Evolutionary conservation across 2,113 vertebrate genomes (phyloP).

Genomic region (Gulo gulo): DNA sequence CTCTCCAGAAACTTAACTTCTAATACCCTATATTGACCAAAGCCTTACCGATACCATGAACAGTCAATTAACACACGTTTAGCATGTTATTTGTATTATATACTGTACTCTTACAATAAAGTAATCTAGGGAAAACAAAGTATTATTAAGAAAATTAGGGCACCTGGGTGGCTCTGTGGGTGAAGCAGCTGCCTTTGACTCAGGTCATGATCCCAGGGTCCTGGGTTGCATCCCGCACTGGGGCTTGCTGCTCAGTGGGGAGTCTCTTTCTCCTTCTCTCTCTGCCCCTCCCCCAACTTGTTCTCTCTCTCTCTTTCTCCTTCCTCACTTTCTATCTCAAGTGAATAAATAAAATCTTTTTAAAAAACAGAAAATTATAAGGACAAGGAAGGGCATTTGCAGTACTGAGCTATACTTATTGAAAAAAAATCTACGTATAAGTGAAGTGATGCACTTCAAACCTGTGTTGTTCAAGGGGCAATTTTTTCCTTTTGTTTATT

Average conservation of each 20-base stretch:
- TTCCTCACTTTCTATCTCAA: too few species aligned
- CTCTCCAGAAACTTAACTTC: neutral
- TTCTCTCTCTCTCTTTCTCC: too few species aligned
- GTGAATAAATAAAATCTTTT: too few species aligned
- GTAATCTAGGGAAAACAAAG: neutral
- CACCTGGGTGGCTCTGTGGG: too few species aligned
- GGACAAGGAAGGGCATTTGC: neutral
- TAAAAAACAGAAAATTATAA: neutral
- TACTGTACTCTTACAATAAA: neutral
- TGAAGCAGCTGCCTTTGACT: too few species aligned
- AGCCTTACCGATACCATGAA: neutral
- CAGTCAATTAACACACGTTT: neutral
- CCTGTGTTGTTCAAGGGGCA: neutral
- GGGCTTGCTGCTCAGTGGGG: too few species aligned
- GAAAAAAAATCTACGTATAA: neutral
- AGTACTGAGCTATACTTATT: neutral
- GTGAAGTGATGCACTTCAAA: neutral
- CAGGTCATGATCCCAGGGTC: too few species aligned
- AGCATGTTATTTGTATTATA: neutral
- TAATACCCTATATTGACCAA: neutral
- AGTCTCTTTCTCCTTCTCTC: too few species aligned
- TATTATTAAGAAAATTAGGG: neutral
- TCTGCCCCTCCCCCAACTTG: too few species aligned
- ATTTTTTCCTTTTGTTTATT: neutral
- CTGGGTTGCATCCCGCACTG: fast-evolving